Evolutionary conservation across 2,888 invertebrate genomes (phyloP).

Genomic region (Mellilla xanthometata): DNA sequence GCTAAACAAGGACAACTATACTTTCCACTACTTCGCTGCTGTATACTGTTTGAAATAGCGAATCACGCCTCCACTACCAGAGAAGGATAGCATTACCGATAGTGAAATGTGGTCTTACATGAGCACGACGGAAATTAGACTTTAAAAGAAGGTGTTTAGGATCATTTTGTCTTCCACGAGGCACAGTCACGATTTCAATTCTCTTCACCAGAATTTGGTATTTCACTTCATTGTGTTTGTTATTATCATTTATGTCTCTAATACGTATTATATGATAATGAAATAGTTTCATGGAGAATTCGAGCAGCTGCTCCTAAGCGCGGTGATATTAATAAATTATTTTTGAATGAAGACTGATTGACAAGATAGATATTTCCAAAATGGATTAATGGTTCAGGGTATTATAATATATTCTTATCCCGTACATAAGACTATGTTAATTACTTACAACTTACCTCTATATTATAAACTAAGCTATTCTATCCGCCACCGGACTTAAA

Average conservation of each 20-base stretch:
- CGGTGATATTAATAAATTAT: conserved; percentile 14
- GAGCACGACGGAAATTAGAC: conserved; percentile 59
- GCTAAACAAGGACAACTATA: conserved; percentile 70
- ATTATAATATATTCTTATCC: too few species aligned
- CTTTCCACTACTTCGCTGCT: conserved; percentile 56
- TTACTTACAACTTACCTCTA: too few species aligned
- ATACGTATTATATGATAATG: conserved; percentile 52
- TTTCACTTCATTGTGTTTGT: conserved; percentile 69
- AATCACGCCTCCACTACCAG: conserved; percentile 75
- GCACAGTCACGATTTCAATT: conserved; percentile 66
- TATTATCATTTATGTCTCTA: conserved; percentile 53
- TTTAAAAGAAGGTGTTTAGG: conserved; percentile 47
- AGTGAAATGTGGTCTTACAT: conserved; percentile 66
- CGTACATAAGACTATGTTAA: too few species aligned
- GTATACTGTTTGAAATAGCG: conserved; percentile 68
- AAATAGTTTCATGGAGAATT: conserved; percentile 54
- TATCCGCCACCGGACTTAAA: too few species aligned
- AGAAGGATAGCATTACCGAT: conserved; percentile 70
- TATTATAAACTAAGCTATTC: too few species aligned
- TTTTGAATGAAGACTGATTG: conserved; percentile 10
- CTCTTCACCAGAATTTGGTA: conserved; percentile 62
- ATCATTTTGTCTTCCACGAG: conserved; percentile 41
- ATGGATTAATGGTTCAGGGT: too few species aligned
- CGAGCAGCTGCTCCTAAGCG: conserved; percentile 32
- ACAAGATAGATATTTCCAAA: too few species aligned